These are phyloP conservation scores for Gadopsis marmoratus DNA, from an alignment of 2,797 vertebrate species.

Conservation along the genomic window DNA sequence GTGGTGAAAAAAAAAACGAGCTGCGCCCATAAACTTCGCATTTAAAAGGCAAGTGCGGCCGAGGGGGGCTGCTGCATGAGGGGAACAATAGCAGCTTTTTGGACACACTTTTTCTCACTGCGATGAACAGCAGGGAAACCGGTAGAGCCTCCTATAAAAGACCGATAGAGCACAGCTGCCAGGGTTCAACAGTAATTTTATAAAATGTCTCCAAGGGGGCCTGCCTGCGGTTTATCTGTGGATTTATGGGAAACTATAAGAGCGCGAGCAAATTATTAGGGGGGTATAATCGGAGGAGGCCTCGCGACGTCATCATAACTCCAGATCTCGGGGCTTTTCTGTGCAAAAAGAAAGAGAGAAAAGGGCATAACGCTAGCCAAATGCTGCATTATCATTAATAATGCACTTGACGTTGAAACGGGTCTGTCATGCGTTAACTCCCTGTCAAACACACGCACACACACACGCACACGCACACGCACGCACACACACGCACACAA, in stretches of 20 bases:
- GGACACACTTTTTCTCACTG: slow-evolving; percentile 90
- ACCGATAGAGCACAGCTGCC: slow-evolving; percentile 85
- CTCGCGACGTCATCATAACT: slow-evolving; percentile 50
- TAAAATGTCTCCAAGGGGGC: slow-evolving; percentile 78
- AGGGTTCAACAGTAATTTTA: slow-evolving; percentile 84
- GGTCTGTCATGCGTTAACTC: slow-evolving; percentile 41
- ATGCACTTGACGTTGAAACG: slow-evolving; percentile 78
- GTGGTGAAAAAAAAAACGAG: slow-evolving; percentile 81
- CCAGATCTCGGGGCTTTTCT: slow-evolving; percentile 40
- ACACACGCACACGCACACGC: too few relatives aligned
- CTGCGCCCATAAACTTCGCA: slow-evolving; percentile 90
- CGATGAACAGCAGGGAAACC: slow-evolving; percentile 87
- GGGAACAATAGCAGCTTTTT: slow-evolving; percentile 89
- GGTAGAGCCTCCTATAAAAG: slow-evolving; percentile 86
- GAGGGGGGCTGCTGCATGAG: slow-evolving; percentile 82
- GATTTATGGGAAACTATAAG: slow-evolving; percentile 74
- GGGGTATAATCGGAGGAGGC: slow-evolving; percentile 46
- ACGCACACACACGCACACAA: slow-evolving; percentile 12
- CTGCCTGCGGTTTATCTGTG: slow-evolving; percentile 72
- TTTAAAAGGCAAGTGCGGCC: slow-evolving; percentile 90
- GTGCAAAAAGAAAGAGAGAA: slow-evolving; percentile 14
- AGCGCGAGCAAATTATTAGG: slow-evolving; percentile 70
- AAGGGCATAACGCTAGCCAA: slow-evolving; percentile 49
- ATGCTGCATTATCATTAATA: slow-evolving; percentile 78
- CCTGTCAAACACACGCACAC: slow-evolving; percentile 32